A percentile compares a stretch with the other conserved stretches of the same genome.
Conservation (phyloP, 2,113 vertebrate genomes). For the Prietella phreatophila region DNA sequence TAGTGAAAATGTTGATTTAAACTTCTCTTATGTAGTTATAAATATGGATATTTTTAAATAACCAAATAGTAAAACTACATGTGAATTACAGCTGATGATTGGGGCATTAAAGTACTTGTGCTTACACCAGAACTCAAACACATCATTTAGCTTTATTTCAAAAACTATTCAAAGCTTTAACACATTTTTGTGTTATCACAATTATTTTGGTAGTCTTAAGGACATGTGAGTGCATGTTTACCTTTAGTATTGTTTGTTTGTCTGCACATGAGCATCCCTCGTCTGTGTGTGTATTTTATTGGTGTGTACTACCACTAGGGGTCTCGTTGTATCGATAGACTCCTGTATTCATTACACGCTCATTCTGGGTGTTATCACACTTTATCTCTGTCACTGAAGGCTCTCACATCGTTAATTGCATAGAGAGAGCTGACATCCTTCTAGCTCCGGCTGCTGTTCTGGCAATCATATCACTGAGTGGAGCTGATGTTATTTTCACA, state of each 20-base stretch:
- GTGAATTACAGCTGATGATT: neutral
- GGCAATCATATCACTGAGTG: conserved; percentile 7
- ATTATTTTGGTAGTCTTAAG: neutral
- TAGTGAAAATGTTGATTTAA: neutral
- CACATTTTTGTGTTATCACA: neutral
- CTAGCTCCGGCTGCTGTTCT: neutral
- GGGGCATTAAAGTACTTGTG: neutral
- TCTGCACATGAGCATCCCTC: neutral
- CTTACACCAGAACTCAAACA: neutral
- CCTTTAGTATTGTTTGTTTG: neutral
- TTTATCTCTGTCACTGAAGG: conserved; percentile 32
- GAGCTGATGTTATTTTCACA: conserved; percentile 4
- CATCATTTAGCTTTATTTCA: neutral
- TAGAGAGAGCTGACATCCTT: conserved; percentile 13
- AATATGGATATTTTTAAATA: neutral
- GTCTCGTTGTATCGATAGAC: conserved; percentile 19
- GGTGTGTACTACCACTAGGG: conserved; percentile 8
- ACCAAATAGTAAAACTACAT: neutral
- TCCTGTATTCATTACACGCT: conserved; percentile 29
- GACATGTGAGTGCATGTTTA: neutral
- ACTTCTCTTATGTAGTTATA: neutral
- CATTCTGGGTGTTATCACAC: conserved; percentile 31
- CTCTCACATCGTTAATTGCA: conserved; percentile 38
- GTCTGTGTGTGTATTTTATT: neutral
- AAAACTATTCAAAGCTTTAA: neutral